phyloP scores from a whole-genome alignment of 2,113 vertebrate genomes.

The Microcebus griseorufus region DNA sequence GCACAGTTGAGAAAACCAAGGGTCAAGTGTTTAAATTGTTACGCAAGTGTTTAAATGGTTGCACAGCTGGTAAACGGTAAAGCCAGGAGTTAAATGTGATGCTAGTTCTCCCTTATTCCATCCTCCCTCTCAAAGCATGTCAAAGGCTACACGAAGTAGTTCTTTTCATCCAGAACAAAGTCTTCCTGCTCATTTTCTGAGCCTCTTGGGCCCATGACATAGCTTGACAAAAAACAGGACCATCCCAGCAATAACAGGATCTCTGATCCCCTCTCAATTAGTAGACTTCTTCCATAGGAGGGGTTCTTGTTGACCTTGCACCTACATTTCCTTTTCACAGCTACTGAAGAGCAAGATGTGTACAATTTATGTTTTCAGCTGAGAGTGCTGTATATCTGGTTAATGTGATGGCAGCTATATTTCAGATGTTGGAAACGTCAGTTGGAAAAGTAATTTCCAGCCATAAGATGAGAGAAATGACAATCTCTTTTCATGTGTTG shows the following conservation, averaged over 20 bases:
- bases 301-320: neutral
- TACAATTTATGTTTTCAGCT: conserved; percentile 25
- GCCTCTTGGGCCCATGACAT: neutral
- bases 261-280: neutral
- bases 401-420: conserved; percentile 29
- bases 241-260: neutral
- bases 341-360: conserved; percentile 38
- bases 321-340: conserved; percentile 10
- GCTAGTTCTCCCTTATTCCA: neutral
- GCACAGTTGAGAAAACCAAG: conserved; percentile 24
- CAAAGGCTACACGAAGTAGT: conserved; percentile 11
- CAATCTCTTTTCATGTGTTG: neutral
- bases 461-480: conserved; percentile 6
- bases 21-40: conserved; percentile 67
- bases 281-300: neutral
- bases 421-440: conserved; percentile 34
- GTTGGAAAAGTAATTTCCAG: conserved; percentile 53
- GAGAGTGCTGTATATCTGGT: neutral
- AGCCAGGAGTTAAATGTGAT: conserved; percentile 27
- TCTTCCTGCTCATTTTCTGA: conserved; percentile 25
- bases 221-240: conserved; percentile 46
- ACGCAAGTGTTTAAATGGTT: conserved; percentile 56
- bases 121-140: neutral
- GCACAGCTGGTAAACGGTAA: conserved; percentile 48
- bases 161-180: conserved; percentile 36